Evolutionary conservation across 1,140 invertebrate genomes (phyloP).

Genomic region (Pseudomyrmex concolor): DNA sequence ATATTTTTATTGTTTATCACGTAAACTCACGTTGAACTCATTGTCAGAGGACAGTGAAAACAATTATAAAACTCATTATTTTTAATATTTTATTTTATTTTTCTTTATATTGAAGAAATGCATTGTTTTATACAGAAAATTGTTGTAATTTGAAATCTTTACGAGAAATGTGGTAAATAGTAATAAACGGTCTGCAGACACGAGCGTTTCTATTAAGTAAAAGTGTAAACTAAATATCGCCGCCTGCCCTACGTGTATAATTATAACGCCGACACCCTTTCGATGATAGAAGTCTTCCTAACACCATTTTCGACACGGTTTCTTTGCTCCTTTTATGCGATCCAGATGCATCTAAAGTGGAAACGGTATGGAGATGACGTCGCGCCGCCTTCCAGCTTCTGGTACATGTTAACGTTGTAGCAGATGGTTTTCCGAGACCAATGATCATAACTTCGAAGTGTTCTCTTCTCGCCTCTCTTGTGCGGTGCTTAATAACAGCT

Average conservation of each 20-base stretch:
- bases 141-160: not conserved
- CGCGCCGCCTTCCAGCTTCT: slow-evolving; percentile 53
- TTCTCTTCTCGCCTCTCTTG: slow-evolving; percentile 29
- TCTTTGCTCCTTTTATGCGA: slow-evolving; percentile 72
- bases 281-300: slow-evolving; percentile 68
- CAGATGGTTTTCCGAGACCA: slow-evolving; percentile 63
- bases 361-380: slow-evolving; percentile 16
- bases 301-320: slow-evolving; percentile 30
- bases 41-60: too few relatives aligned
- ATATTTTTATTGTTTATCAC: not conserved
- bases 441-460: slow-evolving; percentile 66
- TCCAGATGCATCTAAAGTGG: slow-evolving; percentile 72
- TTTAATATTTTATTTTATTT: not conserved
- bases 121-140: not conserved
- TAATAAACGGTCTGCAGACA: slow-evolving; percentile 34
- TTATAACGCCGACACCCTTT: slow-evolving; percentile 61
- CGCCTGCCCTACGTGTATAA: slow-evolving; percentile 57
- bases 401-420: slow-evolving; percentile 66
- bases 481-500: slow-evolving; percentile 57
- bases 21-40: not conserved
- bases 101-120: not conserved
- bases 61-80: too few relatives aligned
- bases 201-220: slow-evolving; percentile 28
- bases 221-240: slow-evolving; percentile 65
- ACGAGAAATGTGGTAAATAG: not conserved